phyloP scores from a whole-genome alignment of 1,140 invertebrate species.

The Drosophila bifasciata region DNA sequence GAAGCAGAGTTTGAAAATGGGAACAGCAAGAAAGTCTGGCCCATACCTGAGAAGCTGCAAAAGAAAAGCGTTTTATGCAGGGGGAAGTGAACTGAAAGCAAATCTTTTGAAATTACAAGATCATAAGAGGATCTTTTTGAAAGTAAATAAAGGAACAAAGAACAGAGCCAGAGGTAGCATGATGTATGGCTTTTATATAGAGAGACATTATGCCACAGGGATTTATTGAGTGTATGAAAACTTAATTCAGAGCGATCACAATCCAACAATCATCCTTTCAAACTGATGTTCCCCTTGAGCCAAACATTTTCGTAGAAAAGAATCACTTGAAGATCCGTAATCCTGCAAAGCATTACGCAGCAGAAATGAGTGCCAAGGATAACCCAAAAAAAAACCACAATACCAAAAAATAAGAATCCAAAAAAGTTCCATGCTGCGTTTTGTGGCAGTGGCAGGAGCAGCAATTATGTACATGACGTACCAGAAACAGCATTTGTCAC shows the following conservation, averaged over 20 bases:
- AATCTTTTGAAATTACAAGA: not conserved
- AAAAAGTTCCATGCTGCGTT: constrained; percentile 52
- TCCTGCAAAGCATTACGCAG: constrained; percentile 23
- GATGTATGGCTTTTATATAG: no score
- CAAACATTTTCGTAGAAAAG: constrained; percentile 10
- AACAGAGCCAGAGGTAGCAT: no score
- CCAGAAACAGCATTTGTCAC: constrained; percentile 69
- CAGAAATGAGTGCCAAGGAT: constrained; percentile 36
- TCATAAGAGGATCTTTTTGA: no score
- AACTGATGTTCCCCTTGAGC: no score
- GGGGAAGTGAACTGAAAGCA: constrained; percentile 5
- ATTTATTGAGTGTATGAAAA: no score
- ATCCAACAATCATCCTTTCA: no score
- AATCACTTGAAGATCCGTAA: constrained; percentile 30
- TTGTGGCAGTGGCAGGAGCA: constrained; percentile 10
- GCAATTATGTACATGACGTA: constrained; percentile 75
- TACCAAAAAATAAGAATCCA: not conserved
- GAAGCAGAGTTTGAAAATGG: not conserved
- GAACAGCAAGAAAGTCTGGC: not conserved
- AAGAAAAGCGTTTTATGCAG: no score
- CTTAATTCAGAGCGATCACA: no score
- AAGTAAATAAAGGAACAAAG: no score
- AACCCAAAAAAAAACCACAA: constrained; percentile 33
- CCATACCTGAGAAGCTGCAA: no score
- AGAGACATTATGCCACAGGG: no score